phyloP scores from a whole-genome alignment of 2,797 vertebrate species.

The Percopsis omiscomaycus region DNA sequence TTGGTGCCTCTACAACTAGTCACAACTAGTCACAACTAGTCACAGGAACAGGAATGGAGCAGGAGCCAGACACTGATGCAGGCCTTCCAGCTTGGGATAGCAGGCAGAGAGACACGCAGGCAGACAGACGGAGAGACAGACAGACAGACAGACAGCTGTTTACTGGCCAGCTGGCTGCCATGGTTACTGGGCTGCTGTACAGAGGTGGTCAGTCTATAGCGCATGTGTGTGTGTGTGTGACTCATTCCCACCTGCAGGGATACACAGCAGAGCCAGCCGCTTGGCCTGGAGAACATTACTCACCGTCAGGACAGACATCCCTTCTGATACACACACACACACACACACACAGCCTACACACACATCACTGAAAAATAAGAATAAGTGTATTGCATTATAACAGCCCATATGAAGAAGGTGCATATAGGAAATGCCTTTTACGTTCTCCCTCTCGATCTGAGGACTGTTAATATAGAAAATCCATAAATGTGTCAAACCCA shows the following conservation, averaged over 20 bases:
- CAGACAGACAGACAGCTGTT: constrained; percentile 60
- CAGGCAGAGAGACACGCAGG: constrained; percentile 26
- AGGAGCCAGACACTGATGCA: too few species aligned
- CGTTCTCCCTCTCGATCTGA: too few species aligned
- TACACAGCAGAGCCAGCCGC: constrained; percentile 68
- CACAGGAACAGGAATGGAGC: too few species aligned
- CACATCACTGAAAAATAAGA: constrained; percentile 63
- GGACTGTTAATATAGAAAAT: too few species aligned
- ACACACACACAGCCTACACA: constrained; percentile 27
- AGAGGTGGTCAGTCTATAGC: constrained; percentile 62
- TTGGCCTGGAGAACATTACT: constrained; percentile 76
- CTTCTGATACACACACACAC: constrained; percentile 47
- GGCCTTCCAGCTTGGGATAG: too few species aligned
- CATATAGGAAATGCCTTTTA: too few species aligned
- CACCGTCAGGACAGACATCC: constrained; percentile 68
- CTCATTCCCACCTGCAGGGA: constrained; percentile 76
- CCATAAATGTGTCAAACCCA: too few species aligned
- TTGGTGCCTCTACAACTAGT: too few species aligned
- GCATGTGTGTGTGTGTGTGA: constrained; percentile 53
- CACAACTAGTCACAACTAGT: too few species aligned
- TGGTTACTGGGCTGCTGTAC: constrained; percentile 54
- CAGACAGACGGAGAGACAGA: constrained; percentile 57
- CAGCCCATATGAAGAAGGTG: background rate
- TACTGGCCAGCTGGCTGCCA: constrained; percentile 65
- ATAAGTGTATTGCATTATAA: constrained; percentile 50